Conservation (phyloP, 1,140 invertebrate species). For the Homarus americanus region DNA sequence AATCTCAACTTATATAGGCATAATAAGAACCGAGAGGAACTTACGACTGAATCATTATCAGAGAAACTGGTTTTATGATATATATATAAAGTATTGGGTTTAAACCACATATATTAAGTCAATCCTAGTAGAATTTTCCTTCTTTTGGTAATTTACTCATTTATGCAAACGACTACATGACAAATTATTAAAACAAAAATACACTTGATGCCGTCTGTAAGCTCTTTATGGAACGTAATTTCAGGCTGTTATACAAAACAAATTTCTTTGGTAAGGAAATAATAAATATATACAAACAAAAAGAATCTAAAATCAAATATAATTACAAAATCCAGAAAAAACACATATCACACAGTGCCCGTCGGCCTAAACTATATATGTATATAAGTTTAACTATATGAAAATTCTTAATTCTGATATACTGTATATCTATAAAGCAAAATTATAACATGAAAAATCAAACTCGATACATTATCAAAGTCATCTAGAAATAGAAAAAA, state of each 20-base stretch:
- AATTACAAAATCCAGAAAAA: constrained; percentile 29
- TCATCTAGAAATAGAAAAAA: constrained; percentile 2
- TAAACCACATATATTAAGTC: too few species aligned
- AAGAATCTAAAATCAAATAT: constrained; percentile 9
- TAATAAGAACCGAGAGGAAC: background rate
- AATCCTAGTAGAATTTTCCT: background rate
- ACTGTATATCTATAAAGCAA: constrained; percentile 41
- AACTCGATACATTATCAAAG: constrained; percentile 24
- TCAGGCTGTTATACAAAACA: background rate
- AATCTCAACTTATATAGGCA: background rate
- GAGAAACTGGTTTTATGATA: background rate
- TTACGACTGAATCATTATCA: background rate
- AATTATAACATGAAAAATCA: constrained; percentile 12
- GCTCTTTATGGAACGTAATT: background rate
- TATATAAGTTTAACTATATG: background rate
- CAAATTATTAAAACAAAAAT: background rate
- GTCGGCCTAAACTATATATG: constrained; percentile 22
- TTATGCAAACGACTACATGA: background rate
- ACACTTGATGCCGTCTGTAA: background rate
- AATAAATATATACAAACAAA: constrained; percentile 8
- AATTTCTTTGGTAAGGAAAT: background rate
- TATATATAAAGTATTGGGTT: too few species aligned
- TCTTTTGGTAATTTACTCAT: background rate
- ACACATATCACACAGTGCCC: constrained; percentile 42
- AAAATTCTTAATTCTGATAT: constrained; percentile 12